Evolutionary conservation across 2,113 vertebrate genomes (phyloP).

Genomic region (Phalacrocorax aristotelis): DNA sequence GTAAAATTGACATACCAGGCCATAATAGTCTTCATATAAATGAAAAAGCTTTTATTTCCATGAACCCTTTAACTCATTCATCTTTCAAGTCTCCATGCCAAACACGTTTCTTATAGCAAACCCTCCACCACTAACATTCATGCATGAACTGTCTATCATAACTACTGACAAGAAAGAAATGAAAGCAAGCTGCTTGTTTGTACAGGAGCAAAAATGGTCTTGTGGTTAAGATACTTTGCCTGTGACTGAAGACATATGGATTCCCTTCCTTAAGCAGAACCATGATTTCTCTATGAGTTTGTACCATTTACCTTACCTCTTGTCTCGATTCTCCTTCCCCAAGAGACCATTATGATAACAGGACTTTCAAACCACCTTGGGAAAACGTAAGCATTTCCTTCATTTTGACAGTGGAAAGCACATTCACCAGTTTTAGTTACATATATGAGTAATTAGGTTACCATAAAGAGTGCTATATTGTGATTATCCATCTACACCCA

Average conservation of each 20-base stretch:
- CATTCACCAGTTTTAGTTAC: background rate
- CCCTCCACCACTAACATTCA: background rate
- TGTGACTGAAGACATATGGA: background rate
- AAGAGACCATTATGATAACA: background rate
- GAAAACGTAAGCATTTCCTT: background rate
- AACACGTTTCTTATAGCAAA: background rate
- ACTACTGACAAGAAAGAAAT: background rate
- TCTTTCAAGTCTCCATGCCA: background rate
- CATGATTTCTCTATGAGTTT: background rate
- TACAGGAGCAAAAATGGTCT: background rate
- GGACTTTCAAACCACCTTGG: background rate
- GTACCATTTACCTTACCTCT: background rate
- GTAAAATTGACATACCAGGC: background rate
- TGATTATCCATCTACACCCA: background rate
- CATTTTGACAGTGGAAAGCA: background rate
- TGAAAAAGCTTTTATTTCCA: background rate
- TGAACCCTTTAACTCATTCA: background rate
- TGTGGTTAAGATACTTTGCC: background rate
- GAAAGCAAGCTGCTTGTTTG: background rate
- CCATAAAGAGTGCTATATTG: background rate
- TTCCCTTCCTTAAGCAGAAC: background rate
- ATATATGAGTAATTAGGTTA: background rate
- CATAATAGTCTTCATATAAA: background rate
- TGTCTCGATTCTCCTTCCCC: background rate
- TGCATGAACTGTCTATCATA: background rate